Percentiles rank a stretch among this genome's conserved stretches.
Conservation (phyloP, 2,113 vertebrate genomes). For the Hystrix cristata region DNA sequence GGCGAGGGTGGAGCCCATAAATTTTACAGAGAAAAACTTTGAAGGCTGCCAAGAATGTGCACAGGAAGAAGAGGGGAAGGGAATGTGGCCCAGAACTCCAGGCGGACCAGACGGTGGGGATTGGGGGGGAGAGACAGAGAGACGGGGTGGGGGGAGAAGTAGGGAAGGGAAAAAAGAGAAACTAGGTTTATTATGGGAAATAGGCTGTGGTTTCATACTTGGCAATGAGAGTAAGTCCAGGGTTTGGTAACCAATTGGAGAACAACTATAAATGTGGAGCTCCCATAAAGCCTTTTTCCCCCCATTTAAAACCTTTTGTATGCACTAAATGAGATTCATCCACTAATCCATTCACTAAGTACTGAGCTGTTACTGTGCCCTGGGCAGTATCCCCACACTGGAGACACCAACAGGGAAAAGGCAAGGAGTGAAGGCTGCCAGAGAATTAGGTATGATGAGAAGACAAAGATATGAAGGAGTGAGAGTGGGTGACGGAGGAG, state of each 20-base stretch:
- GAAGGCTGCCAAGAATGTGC: background rate
- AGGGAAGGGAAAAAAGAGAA: slow-evolving; percentile 56
- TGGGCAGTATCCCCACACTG: background rate
- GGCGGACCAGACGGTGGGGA: background rate
- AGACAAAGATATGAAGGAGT: background rate
- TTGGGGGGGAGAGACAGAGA: background rate
- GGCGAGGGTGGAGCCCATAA: background rate
- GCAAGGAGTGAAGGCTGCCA: background rate
- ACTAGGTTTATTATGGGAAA: slow-evolving; percentile 53
- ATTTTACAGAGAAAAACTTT: slow-evolving; percentile 27
- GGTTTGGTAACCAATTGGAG: background rate
- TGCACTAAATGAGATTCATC: background rate
- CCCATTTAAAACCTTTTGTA: background rate
- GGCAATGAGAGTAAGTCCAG: background rate
- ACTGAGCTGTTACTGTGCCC: background rate
- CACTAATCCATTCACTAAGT: background rate
- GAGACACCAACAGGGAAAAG: background rate
- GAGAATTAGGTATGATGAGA: background rate
- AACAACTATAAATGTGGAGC: background rate
- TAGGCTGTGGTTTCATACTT: background rate
- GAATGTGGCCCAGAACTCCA: background rate
- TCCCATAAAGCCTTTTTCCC: slow-evolving; percentile 5
- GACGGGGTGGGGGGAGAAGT: background rate
- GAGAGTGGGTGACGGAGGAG: background rate
- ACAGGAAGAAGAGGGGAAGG: background rate